A percentile compares a stretch with the other conserved stretches of the same genome.
These are phyloP conservation scores for Tricholaema leucomelas DNA, from an alignment of 2,113 vertebrate species.

Conservation along the genomic window DNA sequence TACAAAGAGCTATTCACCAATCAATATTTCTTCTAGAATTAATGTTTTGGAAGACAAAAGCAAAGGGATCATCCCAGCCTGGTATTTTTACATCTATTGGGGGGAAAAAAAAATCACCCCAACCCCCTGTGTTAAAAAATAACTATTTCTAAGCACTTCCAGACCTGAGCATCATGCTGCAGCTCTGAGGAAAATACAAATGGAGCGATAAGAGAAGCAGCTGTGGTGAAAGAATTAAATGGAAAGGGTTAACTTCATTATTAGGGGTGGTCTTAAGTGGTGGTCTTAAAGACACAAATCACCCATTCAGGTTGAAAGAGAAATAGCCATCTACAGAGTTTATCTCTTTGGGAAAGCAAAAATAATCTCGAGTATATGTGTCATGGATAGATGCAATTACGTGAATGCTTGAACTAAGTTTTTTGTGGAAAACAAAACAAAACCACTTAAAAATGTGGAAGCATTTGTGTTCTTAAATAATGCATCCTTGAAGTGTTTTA, in stretches of 20 bases:
- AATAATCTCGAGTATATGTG: not conserved
- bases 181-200: constrained; percentile 13
- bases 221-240: constrained; percentile 27
- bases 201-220: constrained; percentile 56
- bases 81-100: not conserved
- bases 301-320: constrained; percentile 20
- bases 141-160: constrained; percentile 32
- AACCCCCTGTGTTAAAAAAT: not conserved
- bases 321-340: constrained; percentile 16
- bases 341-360: constrained; percentile 4
- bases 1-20: not conserved
- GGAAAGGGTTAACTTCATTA: constrained; percentile 28
- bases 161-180: not conserved
- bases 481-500: not conserved
- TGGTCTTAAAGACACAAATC: constrained; percentile 22
- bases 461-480: not conserved
- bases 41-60: not conserved
- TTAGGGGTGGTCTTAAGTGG: constrained; percentile 40
- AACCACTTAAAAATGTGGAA: not conserved
- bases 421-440: not conserved
- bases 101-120: not conserved
- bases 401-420: not conserved
- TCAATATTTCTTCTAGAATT: not conserved
- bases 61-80: not conserved
- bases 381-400: not conserved